phyloP scores from a whole-genome alignment of 2,797 vertebrate species.

The Hypotaenidia philippensis region DNA sequence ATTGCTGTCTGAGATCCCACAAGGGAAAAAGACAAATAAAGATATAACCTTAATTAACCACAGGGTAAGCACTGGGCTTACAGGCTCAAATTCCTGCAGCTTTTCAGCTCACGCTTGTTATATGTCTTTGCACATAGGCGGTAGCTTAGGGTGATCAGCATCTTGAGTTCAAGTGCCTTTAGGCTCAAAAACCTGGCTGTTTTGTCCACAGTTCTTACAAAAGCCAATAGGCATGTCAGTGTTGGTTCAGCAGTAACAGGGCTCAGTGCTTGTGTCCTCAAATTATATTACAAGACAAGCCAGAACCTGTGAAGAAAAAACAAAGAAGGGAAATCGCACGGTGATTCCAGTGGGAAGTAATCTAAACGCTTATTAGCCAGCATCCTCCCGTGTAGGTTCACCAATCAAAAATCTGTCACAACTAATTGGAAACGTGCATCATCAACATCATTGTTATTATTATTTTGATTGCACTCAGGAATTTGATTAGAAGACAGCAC shows the following conservation, averaged over 20 bases:
- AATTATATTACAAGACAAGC: neutral
- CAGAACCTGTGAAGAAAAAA: neutral
- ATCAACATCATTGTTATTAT: neutral
- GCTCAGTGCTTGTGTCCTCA: neutral
- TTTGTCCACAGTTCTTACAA: neutral
- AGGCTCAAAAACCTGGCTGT: neutral
- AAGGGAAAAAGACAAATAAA: slow-evolving; percentile 12
- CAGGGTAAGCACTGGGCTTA: neutral
- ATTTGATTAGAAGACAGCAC: neutral
- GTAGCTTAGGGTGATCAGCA: neutral
- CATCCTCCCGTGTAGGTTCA: neutral
- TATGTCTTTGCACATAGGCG: neutral
- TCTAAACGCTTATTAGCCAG: neutral
- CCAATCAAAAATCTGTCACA: neutral
- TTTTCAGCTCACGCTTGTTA: neutral
- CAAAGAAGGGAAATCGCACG: neutral
- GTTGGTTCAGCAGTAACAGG: neutral
- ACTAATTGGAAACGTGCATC: neutral
- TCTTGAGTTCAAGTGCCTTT: neutral
- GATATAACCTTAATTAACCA: slow-evolving; percentile 43
- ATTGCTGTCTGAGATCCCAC: neutral
- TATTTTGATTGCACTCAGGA: neutral
- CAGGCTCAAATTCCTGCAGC: neutral
- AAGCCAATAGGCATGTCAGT: neutral
- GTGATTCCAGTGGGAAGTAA: neutral